Conservation (phyloP, 2,888 invertebrate species). For the Melieria omissa region DNA sequence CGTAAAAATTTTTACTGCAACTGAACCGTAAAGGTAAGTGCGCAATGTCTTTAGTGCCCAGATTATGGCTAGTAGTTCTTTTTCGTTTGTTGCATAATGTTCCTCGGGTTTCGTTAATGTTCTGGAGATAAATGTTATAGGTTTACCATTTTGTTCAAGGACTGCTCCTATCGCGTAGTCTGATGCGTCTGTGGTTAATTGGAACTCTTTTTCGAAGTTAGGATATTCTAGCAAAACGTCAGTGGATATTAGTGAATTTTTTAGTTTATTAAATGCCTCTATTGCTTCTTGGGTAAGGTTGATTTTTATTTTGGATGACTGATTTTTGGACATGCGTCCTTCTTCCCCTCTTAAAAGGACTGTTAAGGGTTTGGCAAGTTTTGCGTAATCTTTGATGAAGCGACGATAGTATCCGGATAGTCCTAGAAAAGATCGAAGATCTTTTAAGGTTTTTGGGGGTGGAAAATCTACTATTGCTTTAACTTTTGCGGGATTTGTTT, state of each 20-base stretch:
- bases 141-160: too few relatives aligned
- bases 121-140: slow-evolving; percentile 21
- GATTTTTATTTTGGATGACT: background rate
- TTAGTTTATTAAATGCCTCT: slow-evolving; percentile 19
- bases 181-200: too few relatives aligned
- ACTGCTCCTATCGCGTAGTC: too few relatives aligned
- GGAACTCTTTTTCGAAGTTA: too few relatives aligned
- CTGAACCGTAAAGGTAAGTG: slow-evolving; percentile 26
- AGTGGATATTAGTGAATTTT: slow-evolving; percentile 1
- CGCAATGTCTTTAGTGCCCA: slow-evolving; percentile 28
- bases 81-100: slow-evolving; percentile 33
- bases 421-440: slow-evolving; percentile 40
- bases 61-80: slow-evolving; percentile 33
- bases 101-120: slow-evolving; percentile 28
- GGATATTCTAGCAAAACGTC: slow-evolving; percentile 21
- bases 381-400: slow-evolving; percentile 26
- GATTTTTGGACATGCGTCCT: slow-evolving; percentile 9
- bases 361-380: slow-evolving; percentile 24
- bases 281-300: slow-evolving; percentile 1
- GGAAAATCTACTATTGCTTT: too few relatives aligned
- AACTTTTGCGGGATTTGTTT: slow-evolving; percentile 17
- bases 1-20: slow-evolving; percentile 26
- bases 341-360: slow-evolving; percentile 31
- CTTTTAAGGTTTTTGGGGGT: slow-evolving; percentile 9
- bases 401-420: slow-evolving; percentile 33